Conservation (phyloP, 1,140 invertebrate genomes). For the Macrobrachium nipponense region DNA sequence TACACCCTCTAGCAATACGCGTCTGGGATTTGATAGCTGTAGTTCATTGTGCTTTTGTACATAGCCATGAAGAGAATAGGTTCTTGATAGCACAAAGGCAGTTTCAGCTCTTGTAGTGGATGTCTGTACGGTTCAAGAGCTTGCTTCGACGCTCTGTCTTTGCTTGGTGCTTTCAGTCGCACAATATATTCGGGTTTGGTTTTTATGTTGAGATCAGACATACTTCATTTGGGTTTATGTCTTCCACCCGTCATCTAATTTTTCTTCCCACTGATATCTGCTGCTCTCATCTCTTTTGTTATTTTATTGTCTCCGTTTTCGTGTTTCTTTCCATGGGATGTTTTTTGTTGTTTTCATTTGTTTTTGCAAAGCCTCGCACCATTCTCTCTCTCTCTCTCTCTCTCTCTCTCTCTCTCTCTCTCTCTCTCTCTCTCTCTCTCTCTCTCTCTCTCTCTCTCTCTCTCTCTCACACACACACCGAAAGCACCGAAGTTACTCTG, state of each 20-base stretch:
- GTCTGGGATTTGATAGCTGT: no score
- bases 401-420: conserved; percentile 18
- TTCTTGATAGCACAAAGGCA: not conserved
- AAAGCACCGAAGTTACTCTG: no score
- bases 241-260: no score
- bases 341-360: not conserved
- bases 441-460: conserved; percentile 25
- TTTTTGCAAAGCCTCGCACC: not conserved
- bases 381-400: not conserved
- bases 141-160: no score
- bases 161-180: no score
- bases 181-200: no score
- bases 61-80: not conserved
- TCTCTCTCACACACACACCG: not conserved
- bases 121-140: no score
- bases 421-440: not conserved
- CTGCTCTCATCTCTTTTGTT: not conserved
- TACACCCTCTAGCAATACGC: no score
- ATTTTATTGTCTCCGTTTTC: not conserved
- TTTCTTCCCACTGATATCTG: not conserved
- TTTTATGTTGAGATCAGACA: no score
- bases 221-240: no score
- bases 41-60: no score
- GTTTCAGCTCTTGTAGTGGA: not conserved
- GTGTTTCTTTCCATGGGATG: not conserved